phyloP scores from a whole-genome alignment of 2,797 vertebrate genomes.

The Moxostoma hubbsi region DNA sequence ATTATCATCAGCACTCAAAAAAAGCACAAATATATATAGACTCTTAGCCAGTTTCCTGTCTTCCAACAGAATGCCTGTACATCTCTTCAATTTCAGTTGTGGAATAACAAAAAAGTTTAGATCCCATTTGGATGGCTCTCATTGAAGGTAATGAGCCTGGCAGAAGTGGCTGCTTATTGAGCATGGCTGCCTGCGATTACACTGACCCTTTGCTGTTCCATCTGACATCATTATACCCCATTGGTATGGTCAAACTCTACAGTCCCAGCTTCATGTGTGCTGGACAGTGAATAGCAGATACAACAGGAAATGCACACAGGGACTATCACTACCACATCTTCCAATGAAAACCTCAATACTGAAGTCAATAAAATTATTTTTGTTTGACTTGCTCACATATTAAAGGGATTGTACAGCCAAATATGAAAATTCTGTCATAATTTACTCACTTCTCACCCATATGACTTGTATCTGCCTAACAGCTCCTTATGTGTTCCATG shows the following conservation, averaged over 20 bases:
- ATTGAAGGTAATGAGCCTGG: conserved; percentile 51
- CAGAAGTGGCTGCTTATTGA: conserved; percentile 45
- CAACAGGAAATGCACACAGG: neutral
- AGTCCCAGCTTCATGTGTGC: conserved; percentile 2
- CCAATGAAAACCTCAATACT: neutral
- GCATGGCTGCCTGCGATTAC: conserved; percentile 47
- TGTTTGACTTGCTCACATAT: neutral
- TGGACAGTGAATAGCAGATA: neutral
- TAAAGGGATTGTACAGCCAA: neutral
- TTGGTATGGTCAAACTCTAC: conserved; percentile 31
- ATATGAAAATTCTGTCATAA: too few relatives aligned
- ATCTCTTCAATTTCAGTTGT: neutral
- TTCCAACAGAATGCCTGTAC: conserved; percentile 6
- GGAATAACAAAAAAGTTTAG: conserved; percentile 29
- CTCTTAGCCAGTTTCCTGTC: neutral
- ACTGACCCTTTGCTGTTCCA: conserved; percentile 46
- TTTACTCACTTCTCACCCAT: too few relatives aligned
- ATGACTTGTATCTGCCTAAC: too few relatives aligned
- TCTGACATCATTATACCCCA: conserved; percentile 50
- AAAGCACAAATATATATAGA: neutral
- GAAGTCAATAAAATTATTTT: neutral
- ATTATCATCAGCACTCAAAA: neutral
- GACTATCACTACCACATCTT: neutral
- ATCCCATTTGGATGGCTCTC: conserved; percentile 13
- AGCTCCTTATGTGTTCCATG: too few relatives aligned